A percentile compares a stretch with the other conserved stretches of the same genome.
phyloP scores from a whole-genome alignment of 2,888 invertebrate genomes.

The Amblyjoppa proteus region DNA sequence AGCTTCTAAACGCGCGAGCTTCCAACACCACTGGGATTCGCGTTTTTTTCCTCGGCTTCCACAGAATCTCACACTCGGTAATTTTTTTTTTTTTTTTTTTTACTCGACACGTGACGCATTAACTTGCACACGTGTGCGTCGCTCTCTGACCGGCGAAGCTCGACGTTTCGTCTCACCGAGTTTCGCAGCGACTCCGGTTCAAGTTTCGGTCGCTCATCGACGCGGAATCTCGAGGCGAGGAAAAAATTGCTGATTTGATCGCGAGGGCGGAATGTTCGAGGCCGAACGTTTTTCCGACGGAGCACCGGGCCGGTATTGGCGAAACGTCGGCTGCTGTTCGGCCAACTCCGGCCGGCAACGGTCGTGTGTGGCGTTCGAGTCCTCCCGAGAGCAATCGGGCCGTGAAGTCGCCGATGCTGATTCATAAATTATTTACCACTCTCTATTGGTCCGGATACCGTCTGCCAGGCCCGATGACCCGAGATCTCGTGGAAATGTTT shows the following conservation, averaged over 20 bases:
- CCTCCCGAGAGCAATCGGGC: conserved; percentile 58
- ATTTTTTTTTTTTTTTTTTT: background rate
- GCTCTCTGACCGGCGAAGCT: background rate
- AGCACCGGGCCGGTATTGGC: conserved; percentile 32
- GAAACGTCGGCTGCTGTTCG: background rate
- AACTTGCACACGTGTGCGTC: conserved; percentile 40
- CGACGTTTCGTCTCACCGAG: background rate
- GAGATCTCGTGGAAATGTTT: conserved; percentile 58
- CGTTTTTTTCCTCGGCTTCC: conserved; percentile 48
- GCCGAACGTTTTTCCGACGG: background rate
- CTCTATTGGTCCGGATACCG: conserved; percentile 41
- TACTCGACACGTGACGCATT: conserved; percentile 59
- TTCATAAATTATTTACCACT: conserved; percentile 81
- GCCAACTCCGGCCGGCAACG: no score
- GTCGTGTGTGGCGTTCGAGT: background rate
- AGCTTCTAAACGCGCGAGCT: conserved; percentile 65
- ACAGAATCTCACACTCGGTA: background rate
- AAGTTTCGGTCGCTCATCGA: conserved; percentile 39
- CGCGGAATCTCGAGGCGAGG: background rate
- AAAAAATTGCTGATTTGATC: no score
- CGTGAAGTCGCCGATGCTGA: conserved; percentile 75
- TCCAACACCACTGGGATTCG: conserved; percentile 49
- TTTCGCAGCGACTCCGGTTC: conserved; percentile 2
- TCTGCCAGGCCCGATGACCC: conserved; percentile 32
- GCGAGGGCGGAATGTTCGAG: no score